phyloP scores from a whole-genome alignment of 2,888 invertebrate genomes.

The Hecatera dysodea region DNA sequence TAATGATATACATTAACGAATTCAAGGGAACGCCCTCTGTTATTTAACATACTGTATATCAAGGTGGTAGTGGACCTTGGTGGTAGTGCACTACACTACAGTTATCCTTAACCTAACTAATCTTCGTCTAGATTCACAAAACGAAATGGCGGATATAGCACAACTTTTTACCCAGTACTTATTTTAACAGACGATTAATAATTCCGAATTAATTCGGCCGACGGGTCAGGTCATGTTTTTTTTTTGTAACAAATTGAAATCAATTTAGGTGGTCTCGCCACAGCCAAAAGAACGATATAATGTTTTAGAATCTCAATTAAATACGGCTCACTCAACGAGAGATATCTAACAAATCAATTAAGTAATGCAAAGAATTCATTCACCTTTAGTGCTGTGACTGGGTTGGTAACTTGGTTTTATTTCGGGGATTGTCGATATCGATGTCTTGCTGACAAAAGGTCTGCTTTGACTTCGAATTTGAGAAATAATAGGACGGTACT shows the following conservation, averaged over 20 bases:
- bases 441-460: conserved; percentile 3
- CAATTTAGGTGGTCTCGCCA: conserved; percentile 77
- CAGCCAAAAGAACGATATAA: conserved; percentile 75
- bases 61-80: too few species aligned
- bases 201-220: conserved; percentile 58
- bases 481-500: too few species aligned
- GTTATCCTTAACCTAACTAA: too few species aligned
- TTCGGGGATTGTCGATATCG: conserved; percentile 63
- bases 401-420: conserved; percentile 35
- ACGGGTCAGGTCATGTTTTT: conserved; percentile 69
- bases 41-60: too few species aligned
- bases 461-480: neutral
- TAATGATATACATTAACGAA: too few species aligned
- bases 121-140: conserved; percentile 3
- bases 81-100: too few species aligned
- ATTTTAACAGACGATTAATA: conserved; percentile 58
- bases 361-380: conserved; percentile 89
- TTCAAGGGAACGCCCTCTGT: too few species aligned
- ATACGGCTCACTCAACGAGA: conserved; percentile 87
- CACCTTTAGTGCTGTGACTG: conserved; percentile 82
- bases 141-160: conserved; percentile 28
- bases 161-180: conserved; percentile 37
- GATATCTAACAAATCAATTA: conserved; percentile 89
- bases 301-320: conserved; percentile 84
- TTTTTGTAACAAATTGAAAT: conserved; percentile 68